phyloP scores from a whole-genome alignment of 2,888 invertebrate genomes.

The Drosophila subquinaria region DNA sequence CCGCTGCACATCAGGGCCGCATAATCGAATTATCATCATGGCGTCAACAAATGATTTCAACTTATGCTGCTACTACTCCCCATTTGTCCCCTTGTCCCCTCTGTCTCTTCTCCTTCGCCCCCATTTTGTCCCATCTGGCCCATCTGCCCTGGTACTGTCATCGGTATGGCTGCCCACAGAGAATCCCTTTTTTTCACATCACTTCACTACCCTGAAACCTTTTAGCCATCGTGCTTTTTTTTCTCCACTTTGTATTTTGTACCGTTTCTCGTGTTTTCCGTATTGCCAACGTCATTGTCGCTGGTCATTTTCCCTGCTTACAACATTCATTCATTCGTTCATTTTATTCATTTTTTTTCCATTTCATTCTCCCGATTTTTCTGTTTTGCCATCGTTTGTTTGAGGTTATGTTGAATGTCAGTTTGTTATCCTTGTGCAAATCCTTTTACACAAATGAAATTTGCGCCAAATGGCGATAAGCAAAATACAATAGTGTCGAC shows the following conservation, averaged over 20 bases:
- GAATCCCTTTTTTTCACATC: slow-evolving; percentile 67
- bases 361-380: slow-evolving; percentile 40
- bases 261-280: slow-evolving; percentile 37
- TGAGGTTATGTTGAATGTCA: slow-evolving; percentile 83
- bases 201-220: slow-evolving; percentile 50
- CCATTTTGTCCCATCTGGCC: slow-evolving; percentile 14
- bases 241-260: slow-evolving; percentile 27
- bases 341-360: slow-evolving; percentile 7
- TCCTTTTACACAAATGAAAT: slow-evolving; percentile 84
- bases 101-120: not conserved
- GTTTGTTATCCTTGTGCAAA: slow-evolving; percentile 83
- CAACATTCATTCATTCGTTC: slow-evolving; percentile 23
- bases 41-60: slow-evolving; percentile 82
- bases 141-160: slow-evolving; percentile 41
- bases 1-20: slow-evolving; percentile 53
- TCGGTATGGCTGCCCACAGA: slow-evolving; percentile 48
- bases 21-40: slow-evolving; percentile 85
- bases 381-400: slow-evolving; percentile 65
- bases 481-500: slow-evolving; percentile 67
- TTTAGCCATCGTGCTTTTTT: slow-evolving; percentile 49
- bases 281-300: slow-evolving; percentile 70
- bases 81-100: slow-evolving; percentile 32
- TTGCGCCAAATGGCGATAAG: slow-evolving; percentile 80
- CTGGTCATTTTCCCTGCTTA: slow-evolving; percentile 75
- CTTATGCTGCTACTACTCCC: slow-evolving; percentile 59